Percentiles rank a stretch among this genome's conserved stretches.
These are phyloP conservation scores for Bombus polaris DNA, from an alignment of 1,140 invertebrate genomes.

Conservation along the genomic window DNA sequence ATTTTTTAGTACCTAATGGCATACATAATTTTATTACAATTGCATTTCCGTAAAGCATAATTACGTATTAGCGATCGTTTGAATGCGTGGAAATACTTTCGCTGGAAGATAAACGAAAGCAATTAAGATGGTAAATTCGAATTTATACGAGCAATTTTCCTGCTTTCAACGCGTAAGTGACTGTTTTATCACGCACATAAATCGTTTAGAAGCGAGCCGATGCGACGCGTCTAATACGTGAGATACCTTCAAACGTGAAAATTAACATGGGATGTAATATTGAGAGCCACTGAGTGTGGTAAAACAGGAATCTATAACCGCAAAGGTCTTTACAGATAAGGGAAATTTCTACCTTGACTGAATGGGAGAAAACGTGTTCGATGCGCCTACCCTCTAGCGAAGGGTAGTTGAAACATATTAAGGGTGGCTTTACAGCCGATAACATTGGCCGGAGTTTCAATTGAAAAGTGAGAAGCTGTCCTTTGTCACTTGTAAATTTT, in stretches of 20 bases:
- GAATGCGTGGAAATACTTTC: conserved; percentile 44
- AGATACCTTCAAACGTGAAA: conserved; percentile 66
- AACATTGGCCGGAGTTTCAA: background rate
- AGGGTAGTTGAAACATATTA: conserved; percentile 39
- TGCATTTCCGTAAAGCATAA: background rate
- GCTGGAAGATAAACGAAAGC: conserved; percentile 54
- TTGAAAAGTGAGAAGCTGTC: background rate
- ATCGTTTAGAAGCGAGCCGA: conserved; percentile 72
- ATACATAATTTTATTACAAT: background rate
- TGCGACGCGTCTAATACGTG: conserved; percentile 69
- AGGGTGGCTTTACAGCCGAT: conserved; percentile 35
- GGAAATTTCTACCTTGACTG: conserved; percentile 7
- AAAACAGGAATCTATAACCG: conserved; percentile 49
- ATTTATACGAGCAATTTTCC: conserved; percentile 70
- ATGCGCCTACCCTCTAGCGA: conserved; percentile 36
- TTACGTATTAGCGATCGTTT: conserved; percentile 44
- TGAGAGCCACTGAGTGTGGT: conserved; percentile 70
- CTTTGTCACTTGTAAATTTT: background rate
- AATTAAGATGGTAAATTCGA: conserved; percentile 67
- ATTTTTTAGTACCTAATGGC: background rate
- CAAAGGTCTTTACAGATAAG: background rate
- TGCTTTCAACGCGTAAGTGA: conserved; percentile 41
- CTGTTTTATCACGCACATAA: conserved; percentile 70
- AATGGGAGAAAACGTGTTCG: background rate
- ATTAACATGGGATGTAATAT: conserved; percentile 53